phyloP scores from a whole-genome alignment of 53 echinoderm and acorn worm species.

The Apostichopus leukothele region DNA sequence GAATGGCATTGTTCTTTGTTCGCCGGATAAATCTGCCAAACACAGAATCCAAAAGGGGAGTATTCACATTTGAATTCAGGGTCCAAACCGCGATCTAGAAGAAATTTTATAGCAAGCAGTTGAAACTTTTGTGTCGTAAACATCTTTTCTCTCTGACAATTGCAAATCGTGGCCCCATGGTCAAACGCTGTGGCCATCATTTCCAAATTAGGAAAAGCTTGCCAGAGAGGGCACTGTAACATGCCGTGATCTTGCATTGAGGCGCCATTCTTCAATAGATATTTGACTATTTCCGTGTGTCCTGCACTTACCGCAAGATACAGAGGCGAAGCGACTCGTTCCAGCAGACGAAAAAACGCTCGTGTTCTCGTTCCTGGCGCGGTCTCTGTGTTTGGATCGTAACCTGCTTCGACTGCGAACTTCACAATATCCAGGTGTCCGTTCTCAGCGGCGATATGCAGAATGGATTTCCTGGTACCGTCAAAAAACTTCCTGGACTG shows the following conservation, averaged over 20 bases:
- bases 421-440: constrained; percentile 31
- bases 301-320: constrained; percentile 23
- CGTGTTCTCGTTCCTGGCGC: background rate
- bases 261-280: constrained; percentile 44
- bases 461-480: constrained; percentile 12
- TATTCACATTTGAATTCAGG: constrained; percentile 37
- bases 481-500: constrained; percentile 19
- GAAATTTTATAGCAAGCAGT: background rate
- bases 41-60: constrained; percentile 31
- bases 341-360: constrained; percentile 14
- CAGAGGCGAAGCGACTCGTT: constrained; percentile 13
- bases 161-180: constrained; percentile 20
- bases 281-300: constrained; percentile 35
- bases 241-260: background rate
- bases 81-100: constrained; percentile 27
- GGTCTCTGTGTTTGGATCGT: constrained; percentile 31
- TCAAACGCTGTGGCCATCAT: constrained; percentile 26
- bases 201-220: constrained; percentile 18
- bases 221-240: constrained; percentile 39
- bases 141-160: constrained; percentile 31
- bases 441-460: constrained; percentile 34
- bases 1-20: constrained; percentile 30
- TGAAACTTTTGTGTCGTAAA: constrained; percentile 8
- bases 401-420: constrained; percentile 2
- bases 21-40: constrained; percentile 29